Evolutionary conservation across 2,888 invertebrate genomes (phyloP).

Genomic region (Mythimna lalbum): DNA sequence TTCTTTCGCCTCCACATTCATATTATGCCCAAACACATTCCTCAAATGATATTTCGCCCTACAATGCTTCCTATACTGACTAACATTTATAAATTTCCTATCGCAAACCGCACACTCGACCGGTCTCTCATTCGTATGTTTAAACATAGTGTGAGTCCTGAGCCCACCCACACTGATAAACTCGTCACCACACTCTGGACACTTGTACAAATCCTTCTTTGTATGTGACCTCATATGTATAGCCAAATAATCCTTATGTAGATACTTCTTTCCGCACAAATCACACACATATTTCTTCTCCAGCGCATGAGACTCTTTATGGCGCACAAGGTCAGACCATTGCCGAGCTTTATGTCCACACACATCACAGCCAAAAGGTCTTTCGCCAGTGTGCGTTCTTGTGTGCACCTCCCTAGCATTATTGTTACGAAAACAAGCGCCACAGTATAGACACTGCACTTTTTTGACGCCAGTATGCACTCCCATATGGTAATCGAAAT

Average conservation of each 20-base stretch:
- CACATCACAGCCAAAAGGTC: slow-evolving; percentile 57
- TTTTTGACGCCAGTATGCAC: slow-evolving; percentile 67
- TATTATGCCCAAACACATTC: slow-evolving; percentile 24
- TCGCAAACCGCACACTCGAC: slow-evolving; percentile 39
- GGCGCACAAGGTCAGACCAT: slow-evolving; percentile 24
- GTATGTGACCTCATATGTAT: slow-evolving; percentile 61
- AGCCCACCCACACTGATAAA: slow-evolving; percentile 3
- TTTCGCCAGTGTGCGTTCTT: slow-evolving; percentile 61
- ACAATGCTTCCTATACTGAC: slow-evolving; percentile 39
- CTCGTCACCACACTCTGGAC: slow-evolving; percentile 46
- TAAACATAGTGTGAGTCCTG: slow-evolving; percentile 29
- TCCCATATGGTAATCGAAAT: slow-evolving; percentile 58
- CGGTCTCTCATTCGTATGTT: slow-evolving; percentile 44
- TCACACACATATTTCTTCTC: slow-evolving; percentile 58
- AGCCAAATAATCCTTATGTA: slow-evolving; percentile 26
- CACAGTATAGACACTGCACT: slow-evolving; percentile 71
- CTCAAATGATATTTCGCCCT: slow-evolving; percentile 44
- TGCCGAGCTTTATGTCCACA: slow-evolving; percentile 56
- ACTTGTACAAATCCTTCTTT: slow-evolving; percentile 50
- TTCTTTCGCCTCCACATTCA: neutral
- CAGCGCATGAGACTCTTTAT: slow-evolving; percentile 49
- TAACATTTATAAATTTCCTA: slow-evolving; percentile 37
- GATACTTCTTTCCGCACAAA: slow-evolving; percentile 61
- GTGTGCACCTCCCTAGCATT: slow-evolving; percentile 52
- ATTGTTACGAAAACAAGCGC: slow-evolving; percentile 55